phyloP scores from a whole-genome alignment of 2,113 vertebrate genomes.

The Oreochromis tanganicae region DNA sequence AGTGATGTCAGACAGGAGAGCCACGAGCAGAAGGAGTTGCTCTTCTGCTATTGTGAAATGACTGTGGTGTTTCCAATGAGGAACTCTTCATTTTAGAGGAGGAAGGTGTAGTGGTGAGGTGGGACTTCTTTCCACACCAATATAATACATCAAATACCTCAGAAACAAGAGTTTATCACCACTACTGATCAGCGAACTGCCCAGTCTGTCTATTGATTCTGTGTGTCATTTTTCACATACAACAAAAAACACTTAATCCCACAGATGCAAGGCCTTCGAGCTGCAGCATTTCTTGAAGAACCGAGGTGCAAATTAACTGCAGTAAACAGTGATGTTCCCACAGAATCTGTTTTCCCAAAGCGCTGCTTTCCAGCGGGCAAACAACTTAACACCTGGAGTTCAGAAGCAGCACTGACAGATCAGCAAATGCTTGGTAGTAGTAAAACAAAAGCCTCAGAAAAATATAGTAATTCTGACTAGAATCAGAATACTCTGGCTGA shows the following conservation, averaged over 20 bases:
- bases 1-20: slow-evolving; percentile 8
- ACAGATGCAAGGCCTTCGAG: neutral
- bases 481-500: neutral
- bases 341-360: neutral
- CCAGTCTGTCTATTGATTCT: neutral
- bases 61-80: slow-evolving; percentile 15
- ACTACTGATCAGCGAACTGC: neutral
- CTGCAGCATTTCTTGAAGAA: neutral
- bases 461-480: neutral
- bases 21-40: neutral
- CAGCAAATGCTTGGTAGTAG: neutral
- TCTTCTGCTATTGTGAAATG: slow-evolving; percentile 27
- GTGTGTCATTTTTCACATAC: neutral
- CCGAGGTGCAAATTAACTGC: neutral
- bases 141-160: neutral
- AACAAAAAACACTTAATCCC: neutral
- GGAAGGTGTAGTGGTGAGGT: neutral
- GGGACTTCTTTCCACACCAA: neutral
- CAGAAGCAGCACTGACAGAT: neutral
- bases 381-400: neutral
- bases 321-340: neutral
- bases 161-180: neutral
- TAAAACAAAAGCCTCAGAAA: neutral
- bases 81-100: slow-evolving; percentile 35
- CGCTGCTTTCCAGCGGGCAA: neutral